These are phyloP conservation scores for Ceratosolen fusciceps DNA, from an alignment of 1,140 invertebrate genomes.

Conservation along the genomic window DNA sequence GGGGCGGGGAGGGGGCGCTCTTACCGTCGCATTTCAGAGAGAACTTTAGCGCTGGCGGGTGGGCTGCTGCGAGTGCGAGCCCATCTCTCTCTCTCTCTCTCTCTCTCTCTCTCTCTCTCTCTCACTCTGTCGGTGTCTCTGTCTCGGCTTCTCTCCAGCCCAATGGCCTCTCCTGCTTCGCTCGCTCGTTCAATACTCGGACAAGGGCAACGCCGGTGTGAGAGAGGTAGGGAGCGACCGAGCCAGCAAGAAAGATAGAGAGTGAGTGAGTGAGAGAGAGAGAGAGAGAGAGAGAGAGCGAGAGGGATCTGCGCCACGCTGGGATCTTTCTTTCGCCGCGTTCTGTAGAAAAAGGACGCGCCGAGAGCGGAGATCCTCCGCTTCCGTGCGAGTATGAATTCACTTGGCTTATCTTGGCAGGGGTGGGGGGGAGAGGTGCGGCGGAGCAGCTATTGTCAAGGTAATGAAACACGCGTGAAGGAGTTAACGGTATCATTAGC, in stretches of 20 bases:
- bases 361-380: background rate
- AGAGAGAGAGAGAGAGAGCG: conserved; percentile 45
- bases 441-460: background rate
- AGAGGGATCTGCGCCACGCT: conserved; percentile 32
- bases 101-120: conserved; percentile 55
- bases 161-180: conserved; percentile 53
- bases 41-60: conserved; percentile 46
- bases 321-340: conserved; percentile 7
- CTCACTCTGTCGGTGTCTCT: conserved; percentile 50
- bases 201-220: conserved; percentile 51
- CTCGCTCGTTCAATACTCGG: conserved; percentile 67
- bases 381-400: too few species aligned
- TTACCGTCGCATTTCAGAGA: conserved; percentile 39
- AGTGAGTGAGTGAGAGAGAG: conserved; percentile 37
- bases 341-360: background rate
- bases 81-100: conserved; percentile 53
- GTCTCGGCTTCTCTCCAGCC: conserved; percentile 53
- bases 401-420: too few species aligned
- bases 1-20: conserved; percentile 10
- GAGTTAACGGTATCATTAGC: background rate
- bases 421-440: background rate
- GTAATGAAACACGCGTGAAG: background rate
- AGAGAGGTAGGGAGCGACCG: conserved; percentile 38
- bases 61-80: conserved; percentile 41
- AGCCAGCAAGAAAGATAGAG: too few species aligned